A percentile compares a stretch with the other conserved stretches of the same genome.
Conservation (phyloP, 37 sponge, comb jelly and placozoan genomes). For the Theonella swinhoei region DNA sequence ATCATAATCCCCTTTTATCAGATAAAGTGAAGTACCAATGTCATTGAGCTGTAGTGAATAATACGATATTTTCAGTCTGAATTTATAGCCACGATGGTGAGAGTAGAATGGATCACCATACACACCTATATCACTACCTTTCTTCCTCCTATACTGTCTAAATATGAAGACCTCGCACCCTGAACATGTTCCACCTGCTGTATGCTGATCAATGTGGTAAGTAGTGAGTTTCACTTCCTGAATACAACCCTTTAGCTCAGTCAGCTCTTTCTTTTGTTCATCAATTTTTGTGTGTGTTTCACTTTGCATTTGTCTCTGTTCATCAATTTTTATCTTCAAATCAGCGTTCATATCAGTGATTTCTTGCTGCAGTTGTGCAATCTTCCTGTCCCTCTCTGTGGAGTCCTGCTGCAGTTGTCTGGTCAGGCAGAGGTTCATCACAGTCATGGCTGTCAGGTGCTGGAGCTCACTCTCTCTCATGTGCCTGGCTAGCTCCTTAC, state of each 20-base stretch:
- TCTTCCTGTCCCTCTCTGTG: background rate
- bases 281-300: too few relatives aligned
- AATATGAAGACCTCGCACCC: background rate
- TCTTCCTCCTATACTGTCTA: too few relatives aligned
- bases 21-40: too few relatives aligned
- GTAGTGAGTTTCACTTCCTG: background rate
- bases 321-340: background rate
- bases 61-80: too few relatives aligned
- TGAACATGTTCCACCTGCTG: background rate
- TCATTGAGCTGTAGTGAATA: too few relatives aligned
- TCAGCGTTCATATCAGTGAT: background rate
- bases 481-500: conserved; percentile 6
- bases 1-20: too few relatives aligned
- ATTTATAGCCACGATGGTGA: background rate
- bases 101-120: background rate
- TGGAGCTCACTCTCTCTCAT: conserved; percentile 14
- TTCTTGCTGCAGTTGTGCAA: conserved; percentile 8
- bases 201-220: background rate
- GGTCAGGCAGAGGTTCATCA: conserved; percentile 8
- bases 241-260: background rate
- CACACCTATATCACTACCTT: background rate
- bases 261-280: too few relatives aligned
- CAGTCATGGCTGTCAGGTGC: conserved; percentile 17
- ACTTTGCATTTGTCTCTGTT: too few relatives aligned
- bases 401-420: conserved; percentile 9